phyloP scores from a whole-genome alignment of 2,888 invertebrate species.

The Apodemia duryi region DNA sequence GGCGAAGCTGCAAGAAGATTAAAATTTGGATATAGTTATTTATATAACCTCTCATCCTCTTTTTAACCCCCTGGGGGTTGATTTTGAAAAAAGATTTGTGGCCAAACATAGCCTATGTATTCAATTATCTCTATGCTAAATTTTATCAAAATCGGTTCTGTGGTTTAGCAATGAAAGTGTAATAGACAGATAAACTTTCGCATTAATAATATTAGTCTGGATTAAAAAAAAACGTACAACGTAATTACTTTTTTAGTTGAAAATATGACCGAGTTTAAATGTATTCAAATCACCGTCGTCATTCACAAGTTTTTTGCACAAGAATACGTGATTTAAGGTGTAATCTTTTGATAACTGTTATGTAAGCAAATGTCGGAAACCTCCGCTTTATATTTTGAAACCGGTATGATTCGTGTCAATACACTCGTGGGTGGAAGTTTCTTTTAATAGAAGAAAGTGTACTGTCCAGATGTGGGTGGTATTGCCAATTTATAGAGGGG shows the following conservation, averaged over 20 bases:
- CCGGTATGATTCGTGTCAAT: conserved; percentile 65
- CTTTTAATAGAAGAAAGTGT: conserved; percentile 71
- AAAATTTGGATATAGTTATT: too few species aligned
- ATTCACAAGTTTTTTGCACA: conserved; percentile 21
- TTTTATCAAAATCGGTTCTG: too few species aligned
- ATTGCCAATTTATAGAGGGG: conserved; percentile 9
- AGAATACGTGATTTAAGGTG: conserved; percentile 24
- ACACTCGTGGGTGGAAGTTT: conserved; percentile 58
- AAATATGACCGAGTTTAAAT: conserved; percentile 19
- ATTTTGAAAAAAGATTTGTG: too few species aligned
- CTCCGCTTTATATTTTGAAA: conserved; percentile 55
- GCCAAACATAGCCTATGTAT: too few species aligned
- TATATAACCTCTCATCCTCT: too few species aligned
- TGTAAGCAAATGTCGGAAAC: conserved; percentile 58
- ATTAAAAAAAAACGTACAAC: not conserved
- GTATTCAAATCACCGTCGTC: conserved; percentile 24
- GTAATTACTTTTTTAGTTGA: not conserved
- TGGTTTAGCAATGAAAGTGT: too few species aligned
- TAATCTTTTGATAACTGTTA: conserved; percentile 40
- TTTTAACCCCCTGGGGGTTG: too few species aligned
- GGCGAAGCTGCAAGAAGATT: too few species aligned
- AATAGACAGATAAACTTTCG: too few species aligned
- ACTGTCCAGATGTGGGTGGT: conserved; percentile 38
- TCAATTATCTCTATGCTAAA: too few species aligned
- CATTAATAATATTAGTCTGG: too few species aligned